These are phyloP conservation scores for Drosophila vallismaia DNA, from an alignment of 2,888 invertebrate species.

Conservation along the genomic window DNA sequence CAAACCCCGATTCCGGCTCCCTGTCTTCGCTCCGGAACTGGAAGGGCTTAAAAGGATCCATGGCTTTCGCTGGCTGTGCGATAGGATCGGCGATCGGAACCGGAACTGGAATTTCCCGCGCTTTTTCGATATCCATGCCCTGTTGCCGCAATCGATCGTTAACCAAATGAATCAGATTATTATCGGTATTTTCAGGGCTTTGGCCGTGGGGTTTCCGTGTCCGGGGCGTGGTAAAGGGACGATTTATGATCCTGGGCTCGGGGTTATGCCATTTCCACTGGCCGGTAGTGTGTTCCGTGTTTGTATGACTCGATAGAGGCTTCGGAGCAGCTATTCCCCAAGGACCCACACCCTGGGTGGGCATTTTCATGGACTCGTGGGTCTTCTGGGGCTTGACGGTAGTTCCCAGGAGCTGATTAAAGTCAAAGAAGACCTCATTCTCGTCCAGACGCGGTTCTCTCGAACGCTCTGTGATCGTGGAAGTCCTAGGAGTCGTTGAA, in stretches of 20 bases:
- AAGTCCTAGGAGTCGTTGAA: not conserved
- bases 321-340: constrained; percentile 27
- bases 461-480: not conserved
- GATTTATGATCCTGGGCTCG: constrained; percentile 21
- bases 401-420: constrained; percentile 34
- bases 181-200: not conserved
- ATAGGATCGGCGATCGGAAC: not conserved
- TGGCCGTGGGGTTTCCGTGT: not conserved
- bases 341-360: constrained; percentile 12
- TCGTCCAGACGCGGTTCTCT: constrained; percentile 19
- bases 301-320: not conserved
- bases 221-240: constrained; percentile 4
- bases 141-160: constrained; percentile 58
- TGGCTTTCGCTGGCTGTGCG: not conserved
- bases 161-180: constrained; percentile 47
- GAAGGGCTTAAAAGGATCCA: constrained; percentile 67
- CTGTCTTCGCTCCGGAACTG: constrained; percentile 48
- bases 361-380: constrained; percentile 27
- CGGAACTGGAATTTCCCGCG: constrained; percentile 19
- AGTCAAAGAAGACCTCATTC: constrained; percentile 26
- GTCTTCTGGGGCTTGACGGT: constrained; percentile 21
- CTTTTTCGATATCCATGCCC: constrained; percentile 65
- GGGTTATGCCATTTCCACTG: constrained; percentile 12
- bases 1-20: constrained; percentile 46
- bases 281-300: not conserved